These are phyloP conservation scores for Monochamus alternatus DNA, from an alignment of 2,888 invertebrate species.

Conservation along the genomic window DNA sequence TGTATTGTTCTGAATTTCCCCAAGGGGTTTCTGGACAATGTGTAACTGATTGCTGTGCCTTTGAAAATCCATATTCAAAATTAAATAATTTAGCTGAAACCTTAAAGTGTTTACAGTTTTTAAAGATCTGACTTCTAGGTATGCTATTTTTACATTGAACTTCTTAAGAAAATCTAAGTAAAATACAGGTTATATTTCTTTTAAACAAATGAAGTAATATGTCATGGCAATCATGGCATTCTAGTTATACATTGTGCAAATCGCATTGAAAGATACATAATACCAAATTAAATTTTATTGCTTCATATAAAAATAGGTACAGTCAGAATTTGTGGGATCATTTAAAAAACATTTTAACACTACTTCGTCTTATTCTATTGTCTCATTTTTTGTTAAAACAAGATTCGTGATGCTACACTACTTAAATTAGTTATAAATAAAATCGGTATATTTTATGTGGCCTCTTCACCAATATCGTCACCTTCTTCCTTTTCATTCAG, in stretches of 20 bases:
- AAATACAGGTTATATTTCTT: no score
- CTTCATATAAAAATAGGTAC: constrained; percentile 15
- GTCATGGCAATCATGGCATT: no score
- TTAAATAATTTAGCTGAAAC: not conserved
- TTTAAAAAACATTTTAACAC: not conserved
- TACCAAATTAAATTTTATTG: not conserved
- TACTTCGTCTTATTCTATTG: not conserved
- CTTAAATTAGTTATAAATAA: not conserved
- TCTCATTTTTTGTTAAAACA: not conserved
- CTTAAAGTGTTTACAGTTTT: no score
- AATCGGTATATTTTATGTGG: not conserved
- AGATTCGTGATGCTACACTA: not conserved
- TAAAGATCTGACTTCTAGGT: no score
- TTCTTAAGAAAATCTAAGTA: no score
- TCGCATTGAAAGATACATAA: not conserved
- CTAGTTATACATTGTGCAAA: no score
- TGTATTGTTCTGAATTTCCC: not conserved
- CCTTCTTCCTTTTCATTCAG: constrained; percentile 74
- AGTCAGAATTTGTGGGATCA: constrained; percentile 8
- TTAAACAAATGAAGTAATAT: no score
- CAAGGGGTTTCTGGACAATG: not conserved
- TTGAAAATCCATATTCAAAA: not conserved
- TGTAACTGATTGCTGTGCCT: not conserved
- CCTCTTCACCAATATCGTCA: constrained; percentile 66
- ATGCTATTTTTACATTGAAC: no score